phyloP scores from a whole-genome alignment of 2,888 invertebrate species.

The Lochmaea crataegi region DNA sequence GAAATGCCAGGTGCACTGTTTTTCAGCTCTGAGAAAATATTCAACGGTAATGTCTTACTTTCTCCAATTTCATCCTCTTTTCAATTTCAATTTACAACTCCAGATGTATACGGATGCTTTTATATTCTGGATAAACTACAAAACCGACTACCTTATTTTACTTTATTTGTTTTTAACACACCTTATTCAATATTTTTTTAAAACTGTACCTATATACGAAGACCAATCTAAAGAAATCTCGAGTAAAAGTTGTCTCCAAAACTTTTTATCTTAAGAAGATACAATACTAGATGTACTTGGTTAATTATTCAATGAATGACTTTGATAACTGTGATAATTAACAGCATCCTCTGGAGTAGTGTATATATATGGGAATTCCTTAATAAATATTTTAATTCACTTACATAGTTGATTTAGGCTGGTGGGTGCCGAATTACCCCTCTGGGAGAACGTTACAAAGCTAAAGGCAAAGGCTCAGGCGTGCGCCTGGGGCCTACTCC shows the following conservation, averaged over 20 bases:
- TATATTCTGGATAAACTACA: slow-evolving; percentile 12
- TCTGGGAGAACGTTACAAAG: slow-evolving; percentile 57
- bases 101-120: slow-evolving; percentile 25
- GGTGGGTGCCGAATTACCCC: slow-evolving; percentile 62
- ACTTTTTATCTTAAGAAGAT: neutral
- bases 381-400: slow-evolving; percentile 67
- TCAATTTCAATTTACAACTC: slow-evolving; percentile 35
- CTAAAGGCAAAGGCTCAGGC: slow-evolving; percentile 59
- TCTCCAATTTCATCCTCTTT: slow-evolving; percentile 39
- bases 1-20: slow-evolving; percentile 52
- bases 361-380: slow-evolving; percentile 63
- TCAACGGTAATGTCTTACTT: slow-evolving; percentile 40
- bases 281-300: slow-evolving; percentile 5
- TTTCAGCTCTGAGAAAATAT: slow-evolving; percentile 40
- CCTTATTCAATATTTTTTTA: neutral
- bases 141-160: slow-evolving; percentile 1
- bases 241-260: neutral
- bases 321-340: slow-evolving; percentile 62
- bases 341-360: slow-evolving; percentile 59
- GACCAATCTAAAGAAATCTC: neutral
- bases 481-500: slow-evolving; percentile 19
- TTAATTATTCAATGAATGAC: slow-evolving; percentile 56
- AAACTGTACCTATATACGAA: neutral
- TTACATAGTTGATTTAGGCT: slow-evolving; percentile 65
- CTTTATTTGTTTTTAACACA: slow-evolving; percentile 2